Percentiles rank a stretch among this genome's conserved stretches.
Evolutionary conservation across 1,140 invertebrate species (phyloP).

Genomic region (Polypedilum vanderplanki): DNA sequence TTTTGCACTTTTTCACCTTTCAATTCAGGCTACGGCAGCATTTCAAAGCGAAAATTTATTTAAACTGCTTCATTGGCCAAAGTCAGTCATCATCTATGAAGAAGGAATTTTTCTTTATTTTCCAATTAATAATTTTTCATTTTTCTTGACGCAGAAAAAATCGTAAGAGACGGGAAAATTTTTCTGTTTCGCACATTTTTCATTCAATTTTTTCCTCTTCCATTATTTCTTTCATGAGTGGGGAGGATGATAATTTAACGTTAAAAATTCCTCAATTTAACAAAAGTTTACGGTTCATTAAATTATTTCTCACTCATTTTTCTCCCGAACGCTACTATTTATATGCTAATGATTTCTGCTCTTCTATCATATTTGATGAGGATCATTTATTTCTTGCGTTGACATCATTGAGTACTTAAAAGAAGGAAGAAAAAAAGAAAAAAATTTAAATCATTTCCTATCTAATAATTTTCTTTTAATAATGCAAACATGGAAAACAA

Average conservation of each 20-base stretch:
- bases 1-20: not conserved
- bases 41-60: too few species aligned
- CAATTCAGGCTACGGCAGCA: not conserved
- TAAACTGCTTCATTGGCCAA: too few species aligned
- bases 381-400: too few species aligned
- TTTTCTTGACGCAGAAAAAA: not conserved
- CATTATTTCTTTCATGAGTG: not conserved
- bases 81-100: too few species aligned
- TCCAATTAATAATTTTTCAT: constrained; percentile 20
- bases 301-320: constrained; percentile 20
- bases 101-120: not conserved
- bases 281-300: constrained; percentile 13
- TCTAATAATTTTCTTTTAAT: too few species aligned
- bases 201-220: not conserved
- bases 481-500: too few species aligned
- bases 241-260: not conserved
- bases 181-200: constrained; percentile 5
- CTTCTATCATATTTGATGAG: too few species aligned
- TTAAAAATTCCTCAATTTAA: constrained; percentile 14
- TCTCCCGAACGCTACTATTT: not conserved
- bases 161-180: constrained; percentile 3
- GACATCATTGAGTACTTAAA: too few species aligned
- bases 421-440: too few species aligned
- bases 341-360: too few species aligned
- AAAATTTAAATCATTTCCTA: too few species aligned